Base-by-base conservation (phyloP, 2,113 vertebrate genomes). In the Actenoides lindsayi region DNA sequence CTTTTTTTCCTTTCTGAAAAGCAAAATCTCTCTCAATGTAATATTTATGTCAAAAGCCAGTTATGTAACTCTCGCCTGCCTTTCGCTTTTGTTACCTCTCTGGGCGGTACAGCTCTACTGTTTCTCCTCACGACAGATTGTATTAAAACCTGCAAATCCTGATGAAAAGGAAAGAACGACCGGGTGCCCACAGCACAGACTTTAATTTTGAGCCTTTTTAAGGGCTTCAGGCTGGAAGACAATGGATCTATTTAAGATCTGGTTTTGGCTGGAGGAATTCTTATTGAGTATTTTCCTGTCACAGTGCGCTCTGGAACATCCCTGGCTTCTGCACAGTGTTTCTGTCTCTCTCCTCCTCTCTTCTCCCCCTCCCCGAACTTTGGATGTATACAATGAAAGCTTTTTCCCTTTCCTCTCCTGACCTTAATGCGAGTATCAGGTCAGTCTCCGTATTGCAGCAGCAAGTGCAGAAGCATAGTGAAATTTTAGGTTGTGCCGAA, bases 21-120 rank as follows among this genome's bases (percentile, higher is more conserved):
- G 77, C 85, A 90, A 94, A 97, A 94, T 93, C 70, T 84, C 95
- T 97, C 89, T 97, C 89, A 73, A 81, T 97, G 90, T 94, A 97
- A 94, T 98, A 97, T 97, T 98, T 98, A 97, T 97, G 85, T 94
- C 90, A 96, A 98, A 97, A 96, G 65, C 35, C 85, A 87, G 89
- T 97, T 98, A 96, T 86, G 89, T 97, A 98, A 97, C 89, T 79
- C 62, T 79, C 10, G 39, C 93, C 80, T 97, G 96, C 91, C 86
- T 97, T 94, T 97, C 5, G 51, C 81, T 97, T 98, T 97, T 97
- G 90, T 97, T 97, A 93, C 92, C 97, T 96, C 96, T 84, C 78
- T 53, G 79, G 56, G 92, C 83, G 96, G 48, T 84, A 53, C 62
- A 90, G 87, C 77, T 96, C 93, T 54, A 39, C 91, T 96, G 93